Evolutionary conservation across 1,140 invertebrate species (phyloP).

Genomic region (Phymorhynchus buccinoides): DNA sequence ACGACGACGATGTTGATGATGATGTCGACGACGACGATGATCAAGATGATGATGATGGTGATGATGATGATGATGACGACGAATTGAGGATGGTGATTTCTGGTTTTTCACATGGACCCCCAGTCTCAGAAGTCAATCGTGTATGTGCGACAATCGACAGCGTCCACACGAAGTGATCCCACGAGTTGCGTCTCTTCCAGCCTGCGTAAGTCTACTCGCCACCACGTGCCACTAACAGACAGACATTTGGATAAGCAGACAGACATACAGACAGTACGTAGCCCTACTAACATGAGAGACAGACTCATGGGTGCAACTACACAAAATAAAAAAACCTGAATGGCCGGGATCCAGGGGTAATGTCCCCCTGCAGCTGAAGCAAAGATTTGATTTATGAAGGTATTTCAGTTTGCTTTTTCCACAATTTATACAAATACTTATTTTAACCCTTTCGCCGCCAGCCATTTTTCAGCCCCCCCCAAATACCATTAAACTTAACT

Average conservation of each 20-base stretch:
- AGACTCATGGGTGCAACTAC: neutral
- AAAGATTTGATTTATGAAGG: too few species aligned
- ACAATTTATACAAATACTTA: too few species aligned
- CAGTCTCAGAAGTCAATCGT: neutral
- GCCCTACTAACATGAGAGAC: neutral
- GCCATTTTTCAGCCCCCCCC: too few species aligned
- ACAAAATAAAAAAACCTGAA: too few species aligned
- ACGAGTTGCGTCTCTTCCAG: neutral
- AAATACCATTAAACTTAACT: too few species aligned
- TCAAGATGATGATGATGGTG: neutral
- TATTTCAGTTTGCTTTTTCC: too few species aligned
- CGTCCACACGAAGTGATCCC: conserved; percentile 1
- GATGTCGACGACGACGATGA: neutral
- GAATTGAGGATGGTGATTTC: neutral
- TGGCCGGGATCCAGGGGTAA: too few species aligned
- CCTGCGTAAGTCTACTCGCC: neutral
- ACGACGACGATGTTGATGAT: neutral
- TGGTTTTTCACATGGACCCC: neutral
- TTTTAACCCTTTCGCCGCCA: too few species aligned
- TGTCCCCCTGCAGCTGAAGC: too few species aligned
- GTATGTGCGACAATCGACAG: neutral
- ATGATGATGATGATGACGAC: neutral
- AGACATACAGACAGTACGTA: neutral
- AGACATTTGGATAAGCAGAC: neutral
- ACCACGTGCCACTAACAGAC: neutral